Base-by-base conservation (phyloP, 1,140 invertebrate genomes). In the Palaemon carinicauda region DNA sequence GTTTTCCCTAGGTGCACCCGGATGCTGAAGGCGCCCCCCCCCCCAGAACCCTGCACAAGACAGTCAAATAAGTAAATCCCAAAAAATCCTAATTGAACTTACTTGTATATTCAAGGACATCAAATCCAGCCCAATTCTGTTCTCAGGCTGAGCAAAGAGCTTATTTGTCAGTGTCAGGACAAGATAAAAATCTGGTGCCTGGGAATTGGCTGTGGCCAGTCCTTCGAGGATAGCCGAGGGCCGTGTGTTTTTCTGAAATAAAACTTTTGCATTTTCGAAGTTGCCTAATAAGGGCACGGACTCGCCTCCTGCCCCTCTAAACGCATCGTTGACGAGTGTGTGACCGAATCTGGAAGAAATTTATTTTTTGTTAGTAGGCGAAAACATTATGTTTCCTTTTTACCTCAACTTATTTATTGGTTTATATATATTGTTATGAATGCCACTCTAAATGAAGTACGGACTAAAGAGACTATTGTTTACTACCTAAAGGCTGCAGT, bases 41-140 rank as follows among this genome's bases (percentile, higher is more conserved):
- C n/a, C n/a, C n/a, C n/a, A n/a, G n/a, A n/a, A n/a, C n/a, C n/a
- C n/a, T n/a, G n/a, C n/a, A n/a, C n/a, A n/a, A n/a, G n/a, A n/a
- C n/a, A n/a, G n/a, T n/a, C n/a, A n/a, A n/a, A n/a, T n/a, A n/a
- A n/a, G n/a, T n/a, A n/a, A n/a, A n/a, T n/a, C n/a, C n/a, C n/a
- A n/a, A n/a, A n/a, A n/a, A n/a, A n/a, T n/a, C n/a, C n/a, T n/a
- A n/a, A n/a, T n/a, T n/a, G n/a, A 21, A 29, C 50, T 29, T 53
- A 86, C 83, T 65, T 86, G 96, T 87, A 97, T 95, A 91, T 97
- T 97, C 75, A 97, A 92, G 0, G 96, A 95, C 0, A 97, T 96
- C 88, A 97, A 91, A 92, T 98, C 96, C 3, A 97, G 91, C 1
- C 96, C 96, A n/a, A 89, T 71, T 4, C 90, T 89, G 88, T 90